Base-by-base conservation (phyloP, 2,888 invertebrate species). In the Melanophora roralis region DNA sequence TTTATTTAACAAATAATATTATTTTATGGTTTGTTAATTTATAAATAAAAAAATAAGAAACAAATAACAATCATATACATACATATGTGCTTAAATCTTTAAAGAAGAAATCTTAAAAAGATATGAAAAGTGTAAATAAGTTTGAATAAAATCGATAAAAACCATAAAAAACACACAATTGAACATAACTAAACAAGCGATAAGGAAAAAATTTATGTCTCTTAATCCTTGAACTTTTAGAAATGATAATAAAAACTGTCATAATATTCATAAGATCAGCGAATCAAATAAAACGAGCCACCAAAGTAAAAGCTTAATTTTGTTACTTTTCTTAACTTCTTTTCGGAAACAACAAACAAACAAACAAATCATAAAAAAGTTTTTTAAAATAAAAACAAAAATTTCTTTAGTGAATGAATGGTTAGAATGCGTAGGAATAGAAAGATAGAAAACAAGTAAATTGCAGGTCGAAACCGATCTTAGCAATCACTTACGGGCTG, bases 201-300 rank as follows among this genome's bases (percentile, higher is more conserved):
- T 32, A 80, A 76, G 64, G 57, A 77, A 38, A 59, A 40, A 78
- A 65, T 77, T 74, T 27, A 27, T 27, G 27, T 27, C 27, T 27
- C 27, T 77, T 84, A 86, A 87, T 86, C 85, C 86, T 85, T 68
- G 74, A 80, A 71, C 64, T 68, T 68, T 80, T 73, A 32, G 23
- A 59, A 59, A 53, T 43, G 74, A 69, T 76, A 68, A 86, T 85
- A 86, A 85, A 86, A 88, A 85, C 85, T 87, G 87, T 88, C 88
- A 88, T 86, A 87, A 87, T 87, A 74, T 59, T 74, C 67, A 88
- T 87, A 87, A 81, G 84, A 85, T 84, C 83, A 83, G 55, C 55
- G 38, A 59, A 34, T 38, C 49, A 45, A 59, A 67, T 64, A 74
- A 74, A 51, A 74, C 57, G 19, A 67, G 27, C 19, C 64, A 73